Evolutionary conservation across 2,888 invertebrate species (phyloP), one percentile per base, ranked within the genome.

Genomic region (Zeuzera pyrina): DNA sequence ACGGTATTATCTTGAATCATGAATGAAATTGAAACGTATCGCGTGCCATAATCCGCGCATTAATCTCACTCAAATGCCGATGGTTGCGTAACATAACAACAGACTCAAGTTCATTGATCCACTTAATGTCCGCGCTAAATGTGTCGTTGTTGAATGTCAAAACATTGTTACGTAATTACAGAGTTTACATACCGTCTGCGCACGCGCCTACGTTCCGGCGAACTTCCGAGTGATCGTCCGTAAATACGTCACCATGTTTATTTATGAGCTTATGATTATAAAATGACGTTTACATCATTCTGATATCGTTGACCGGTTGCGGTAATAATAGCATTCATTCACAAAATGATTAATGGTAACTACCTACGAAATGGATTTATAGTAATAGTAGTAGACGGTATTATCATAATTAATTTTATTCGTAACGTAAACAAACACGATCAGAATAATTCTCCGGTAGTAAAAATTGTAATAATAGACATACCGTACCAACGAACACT

Each of bases 81-180:
- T 76, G 63, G 61, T 79, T 81, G 70, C 73, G 77, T 78, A 76
- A 81, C 63, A 57, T 58, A 65, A 64, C 57, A 65, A 68, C 74
- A 73, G 72, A 62, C 77, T 73, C 81, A 81, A 81, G 83, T 81
- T 83, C 83, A 81, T 78, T 81, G 83, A 81, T 81, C 81, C 77
- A 79, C 81, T 77, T 79, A 77, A 72, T 69, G 70, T 65, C 68
- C 64, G 67, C 66, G 63, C 74, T 77, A 79, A 81, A 83, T 79
- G 71, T 81, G 79, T 81, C 81, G 59, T 62, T 65, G 63, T 64
- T 60, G 70, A 77, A 81, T 79, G 78, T 83, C 79, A 78, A 81
- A 81, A 74, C 77, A 73, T 70, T 71, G 62, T 76, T 77, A 77
- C 68, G 70, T 76, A 74, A 77, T 76, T 68, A 67, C 59, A 54